phyloP scores from a whole-genome alignment of 2,888 invertebrate genomes.

The Mactromeris polynyma region DNA sequence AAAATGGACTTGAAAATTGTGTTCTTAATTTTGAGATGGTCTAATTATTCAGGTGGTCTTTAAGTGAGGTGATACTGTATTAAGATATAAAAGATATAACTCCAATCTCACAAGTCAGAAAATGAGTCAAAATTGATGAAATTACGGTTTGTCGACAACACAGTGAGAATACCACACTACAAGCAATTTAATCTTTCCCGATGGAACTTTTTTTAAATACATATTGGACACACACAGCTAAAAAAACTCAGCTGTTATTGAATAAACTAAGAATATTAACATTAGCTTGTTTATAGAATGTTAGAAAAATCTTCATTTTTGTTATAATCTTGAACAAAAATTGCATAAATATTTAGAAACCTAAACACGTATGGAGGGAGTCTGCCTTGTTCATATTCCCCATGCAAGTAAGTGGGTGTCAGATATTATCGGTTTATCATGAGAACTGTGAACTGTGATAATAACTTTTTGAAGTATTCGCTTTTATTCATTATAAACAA shows the following conservation, averaged over 20 bases:
- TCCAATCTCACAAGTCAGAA: neutral
- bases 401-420: neutral
- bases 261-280: neutral
- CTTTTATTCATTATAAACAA: no score
- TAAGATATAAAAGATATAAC: no score
- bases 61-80: no score
- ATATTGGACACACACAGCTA: neutral
- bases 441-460: neutral
- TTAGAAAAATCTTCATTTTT: neutral
- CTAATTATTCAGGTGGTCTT: no score
- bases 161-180: neutral
- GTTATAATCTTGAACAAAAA: constrained; percentile 1
- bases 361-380: neutral
- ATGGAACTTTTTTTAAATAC: no score
- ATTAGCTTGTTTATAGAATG: neutral
- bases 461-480: neutral
- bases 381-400: neutral
- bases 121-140: neutral
- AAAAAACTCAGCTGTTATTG: neutral
- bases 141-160: no score
- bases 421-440: neutral
- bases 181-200: no score
- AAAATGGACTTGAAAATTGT: no score
- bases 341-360: constrained; percentile 11
- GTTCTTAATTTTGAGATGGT: no score